These are phyloP conservation scores for Cheilosia vernalis DNA, from an alignment of 2,888 invertebrate species.

Conservation along the genomic window DNA sequence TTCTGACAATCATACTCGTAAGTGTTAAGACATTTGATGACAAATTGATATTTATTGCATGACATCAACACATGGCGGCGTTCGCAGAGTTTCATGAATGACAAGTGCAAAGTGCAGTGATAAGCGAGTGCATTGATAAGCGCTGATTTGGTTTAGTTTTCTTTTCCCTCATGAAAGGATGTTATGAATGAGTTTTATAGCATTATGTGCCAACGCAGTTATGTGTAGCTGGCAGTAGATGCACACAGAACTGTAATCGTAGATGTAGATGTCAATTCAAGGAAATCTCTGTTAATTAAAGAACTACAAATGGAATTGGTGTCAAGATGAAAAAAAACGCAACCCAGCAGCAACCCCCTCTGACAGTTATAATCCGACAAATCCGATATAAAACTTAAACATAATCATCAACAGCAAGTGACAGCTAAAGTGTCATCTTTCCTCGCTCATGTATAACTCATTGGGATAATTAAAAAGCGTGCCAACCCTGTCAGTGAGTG, in stretches of 20 bases:
- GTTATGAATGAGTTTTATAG: conserved; percentile 1
- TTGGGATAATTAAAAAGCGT: conserved; percentile 47
- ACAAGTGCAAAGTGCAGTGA: conserved; percentile 58
- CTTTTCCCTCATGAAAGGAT: conserved; percentile 8
- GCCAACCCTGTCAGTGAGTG: conserved; percentile 24
- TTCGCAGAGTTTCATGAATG: conserved; percentile 46
- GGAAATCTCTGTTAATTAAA: too few species aligned
- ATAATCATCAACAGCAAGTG: conserved; percentile 1
- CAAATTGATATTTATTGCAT: conserved; percentile 68
- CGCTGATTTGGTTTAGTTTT: neutral
- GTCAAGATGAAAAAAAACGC: too few species aligned
- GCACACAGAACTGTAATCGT: too few species aligned
- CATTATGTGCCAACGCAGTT: too few species aligned
- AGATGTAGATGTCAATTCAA: too few species aligned
- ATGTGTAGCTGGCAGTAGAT: too few species aligned
- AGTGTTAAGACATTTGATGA: conserved; percentile 43
- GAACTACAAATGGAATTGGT: too few species aligned
- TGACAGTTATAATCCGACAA: too few species aligned
- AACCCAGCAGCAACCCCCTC: too few species aligned
- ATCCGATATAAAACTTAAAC: neutral
- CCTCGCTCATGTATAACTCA: conserved; percentile 14
- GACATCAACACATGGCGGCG: conserved; percentile 38
- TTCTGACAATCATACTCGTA: conserved; percentile 12
- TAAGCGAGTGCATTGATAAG: conserved; percentile 54
- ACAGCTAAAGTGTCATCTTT: conserved; percentile 8